Base-by-base conservation (phyloP, 2,797 vertebrate species). In the Cephalopachus bancanus region DNA sequence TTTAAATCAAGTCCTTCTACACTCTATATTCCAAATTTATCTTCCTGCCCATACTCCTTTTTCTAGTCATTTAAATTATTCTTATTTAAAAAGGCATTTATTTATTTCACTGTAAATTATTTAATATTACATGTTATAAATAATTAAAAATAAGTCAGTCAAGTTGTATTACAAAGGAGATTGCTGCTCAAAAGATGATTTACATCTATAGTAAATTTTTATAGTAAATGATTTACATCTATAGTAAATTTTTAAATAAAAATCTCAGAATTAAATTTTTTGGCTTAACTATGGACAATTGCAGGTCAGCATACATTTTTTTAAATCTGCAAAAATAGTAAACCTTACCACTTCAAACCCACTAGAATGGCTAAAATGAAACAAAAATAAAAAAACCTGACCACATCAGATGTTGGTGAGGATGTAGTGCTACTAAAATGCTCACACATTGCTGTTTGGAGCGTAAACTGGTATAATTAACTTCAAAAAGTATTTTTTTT, bases 61-160 rank as follows among this genome's bases (percentile, higher is more conserved):
- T 84, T 33, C 28, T 51, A 30, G 5, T 30, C 30, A 88, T 81
- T 95, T 71, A 62, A 89, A 57, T 85, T 64, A 30, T 89, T 89
- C 80, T 85, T 92, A 67, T 60, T 69, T 80, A 75, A 51, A 44
- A 91, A 30, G 20, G 7, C 28, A 76, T 51, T 83, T 28, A 49
- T 80, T 65, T 92, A 74, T 81, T 93, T 96, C 10, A 71, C 9
- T 71, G n/a, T 55, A 81, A 87, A 76, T 83, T 7, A 55, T 90
- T 89, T 81, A 26, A 65, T 85, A 74, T 65, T 19, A 26, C 51
- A 53, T 59, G 14, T 44, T 33, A 3, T 74, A 80, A 93, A 74
- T 74, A 90, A 90, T 78, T 91, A 51, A 83, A 83, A 76, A 86
- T 86, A 87, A 89, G 65, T n/a, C 51, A 89, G 9, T 22, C 60